Evolutionary conservation across 2,888 invertebrate genomes (phyloP).

Genomic region (Torymus texanus): DNA sequence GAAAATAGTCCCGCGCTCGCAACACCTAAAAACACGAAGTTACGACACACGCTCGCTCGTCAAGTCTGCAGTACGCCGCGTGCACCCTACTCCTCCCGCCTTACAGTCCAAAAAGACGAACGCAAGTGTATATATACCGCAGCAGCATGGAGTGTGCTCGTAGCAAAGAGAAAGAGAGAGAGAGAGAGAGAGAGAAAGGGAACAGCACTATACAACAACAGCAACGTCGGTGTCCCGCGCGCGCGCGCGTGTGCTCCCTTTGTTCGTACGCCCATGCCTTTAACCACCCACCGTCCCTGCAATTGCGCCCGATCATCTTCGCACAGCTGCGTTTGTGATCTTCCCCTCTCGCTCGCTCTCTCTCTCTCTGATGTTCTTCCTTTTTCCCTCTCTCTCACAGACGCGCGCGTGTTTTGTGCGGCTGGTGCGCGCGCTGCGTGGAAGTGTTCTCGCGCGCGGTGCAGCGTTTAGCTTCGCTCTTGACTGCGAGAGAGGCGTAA

Average conservation of each 20-base stretch:
- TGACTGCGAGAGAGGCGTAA: constrained; percentile 6
- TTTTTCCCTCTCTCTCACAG: constrained; percentile 16
- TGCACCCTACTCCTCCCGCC: too few species aligned
- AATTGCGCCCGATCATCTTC: constrained; percentile 53
- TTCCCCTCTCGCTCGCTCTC: constrained; percentile 17
- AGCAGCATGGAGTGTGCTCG: too few species aligned
- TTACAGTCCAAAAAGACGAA: too few species aligned
- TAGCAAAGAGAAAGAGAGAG: too few species aligned
- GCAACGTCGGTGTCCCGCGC: not conserved
- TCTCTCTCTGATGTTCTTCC: not conserved
- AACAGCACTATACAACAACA: not conserved
- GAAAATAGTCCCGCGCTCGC: too few species aligned
- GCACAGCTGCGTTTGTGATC: constrained; percentile 51
- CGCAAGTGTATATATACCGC: too few species aligned
- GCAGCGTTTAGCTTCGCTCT: constrained; percentile 35
- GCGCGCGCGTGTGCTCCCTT: constrained; percentile 1
- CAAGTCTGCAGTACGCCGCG: too few species aligned
- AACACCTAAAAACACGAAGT: too few species aligned
- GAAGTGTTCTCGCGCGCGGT: constrained; percentile 17
- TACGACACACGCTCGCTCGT: too few species aligned
- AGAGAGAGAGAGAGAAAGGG: not conserved
- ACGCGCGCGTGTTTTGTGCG: constrained; percentile 1
- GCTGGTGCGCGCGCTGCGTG: not conserved
- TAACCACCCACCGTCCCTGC: constrained; percentile 50
- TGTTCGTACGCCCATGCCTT: constrained; percentile 28